A percentile compares a stretch with the other conserved stretches of the same genome.
Evolutionary conservation across 2,888 invertebrate genomes (phyloP).

Genomic region (Trisateles emortualis): DNA sequence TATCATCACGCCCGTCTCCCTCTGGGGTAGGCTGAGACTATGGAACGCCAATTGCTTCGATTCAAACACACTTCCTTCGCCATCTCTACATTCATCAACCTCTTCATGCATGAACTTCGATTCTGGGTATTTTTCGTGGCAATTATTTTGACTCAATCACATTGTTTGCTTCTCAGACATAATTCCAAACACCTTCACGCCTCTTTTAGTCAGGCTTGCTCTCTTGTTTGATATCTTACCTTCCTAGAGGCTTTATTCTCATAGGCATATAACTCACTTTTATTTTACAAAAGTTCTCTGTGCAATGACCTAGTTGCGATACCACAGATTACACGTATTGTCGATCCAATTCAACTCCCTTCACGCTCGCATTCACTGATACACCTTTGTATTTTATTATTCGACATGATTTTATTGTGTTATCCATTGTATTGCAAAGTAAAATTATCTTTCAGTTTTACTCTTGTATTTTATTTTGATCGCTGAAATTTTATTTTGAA

Average conservation of each 20-base stretch:
- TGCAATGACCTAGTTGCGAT: slow-evolving; percentile 46
- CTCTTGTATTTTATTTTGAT: neutral
- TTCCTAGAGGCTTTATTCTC: neutral
- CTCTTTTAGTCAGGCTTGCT: no score
- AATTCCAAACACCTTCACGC: no score
- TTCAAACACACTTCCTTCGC: no score
- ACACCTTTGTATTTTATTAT: slow-evolving; percentile 7
- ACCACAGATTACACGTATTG: slow-evolving; percentile 35
- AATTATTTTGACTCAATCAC: no score
- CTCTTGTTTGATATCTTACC: no score
- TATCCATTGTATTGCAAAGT: slow-evolving; percentile 30
- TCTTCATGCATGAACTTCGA: no score
- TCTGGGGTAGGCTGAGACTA: no score
- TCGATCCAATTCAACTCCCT: slow-evolving; percentile 18
- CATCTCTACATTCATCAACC: no score
- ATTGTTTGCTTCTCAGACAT: no score
- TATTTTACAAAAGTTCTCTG: slow-evolving; percentile 17
- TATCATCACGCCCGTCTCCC: no score
- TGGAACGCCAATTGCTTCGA: no score
- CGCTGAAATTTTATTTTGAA: neutral
- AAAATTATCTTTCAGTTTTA: neutral
- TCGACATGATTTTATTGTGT: neutral
- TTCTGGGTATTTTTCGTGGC: no score
- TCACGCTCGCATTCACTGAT: slow-evolving; percentile 6
- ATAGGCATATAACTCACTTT: slow-evolving; percentile 6